Conservation (phyloP, 2,797 vertebrate species). For the Lutjanus campechanus region DNA sequence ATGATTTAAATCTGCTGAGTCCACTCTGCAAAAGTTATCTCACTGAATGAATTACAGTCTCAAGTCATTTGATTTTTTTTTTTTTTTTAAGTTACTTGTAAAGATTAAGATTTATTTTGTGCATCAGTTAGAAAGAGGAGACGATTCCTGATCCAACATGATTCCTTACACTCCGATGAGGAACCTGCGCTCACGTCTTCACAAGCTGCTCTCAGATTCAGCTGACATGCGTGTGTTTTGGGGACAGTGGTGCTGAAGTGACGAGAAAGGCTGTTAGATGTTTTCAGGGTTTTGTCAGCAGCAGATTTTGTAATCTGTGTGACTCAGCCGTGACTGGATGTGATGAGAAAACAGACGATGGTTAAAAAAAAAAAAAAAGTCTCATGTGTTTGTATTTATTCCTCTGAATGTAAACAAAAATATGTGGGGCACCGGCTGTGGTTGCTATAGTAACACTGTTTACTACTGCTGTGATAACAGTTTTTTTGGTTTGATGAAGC, state of each 20-base stretch:
- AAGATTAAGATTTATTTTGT: background rate
- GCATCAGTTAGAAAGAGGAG: background rate
- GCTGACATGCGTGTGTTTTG: background rate
- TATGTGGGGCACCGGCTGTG: background rate
- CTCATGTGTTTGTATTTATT: background rate
- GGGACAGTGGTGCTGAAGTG: background rate
- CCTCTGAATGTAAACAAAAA: constrained; percentile 16
- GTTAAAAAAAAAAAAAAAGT: too few relatives aligned
- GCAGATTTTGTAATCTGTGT: too few relatives aligned
- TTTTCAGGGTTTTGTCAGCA: background rate
- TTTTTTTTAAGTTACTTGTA: background rate
- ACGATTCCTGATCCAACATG: too few relatives aligned
- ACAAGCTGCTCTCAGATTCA: too few relatives aligned
- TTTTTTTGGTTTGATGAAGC: background rate
- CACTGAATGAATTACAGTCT: background rate
- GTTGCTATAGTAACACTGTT: background rate
- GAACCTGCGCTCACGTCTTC: background rate
- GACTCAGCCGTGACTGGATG: background rate
- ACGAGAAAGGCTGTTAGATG: too few relatives aligned
- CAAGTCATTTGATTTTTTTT: background rate
- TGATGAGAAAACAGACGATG: background rate
- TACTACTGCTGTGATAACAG: background rate
- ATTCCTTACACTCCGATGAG: background rate
- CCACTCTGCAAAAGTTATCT: background rate
- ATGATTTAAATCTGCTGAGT: background rate